Evolutionary conservation across 2,113 vertebrate genomes (phyloP), one percentile per base, ranked within the genome.

Genomic region (Lagopus muta): DNA sequence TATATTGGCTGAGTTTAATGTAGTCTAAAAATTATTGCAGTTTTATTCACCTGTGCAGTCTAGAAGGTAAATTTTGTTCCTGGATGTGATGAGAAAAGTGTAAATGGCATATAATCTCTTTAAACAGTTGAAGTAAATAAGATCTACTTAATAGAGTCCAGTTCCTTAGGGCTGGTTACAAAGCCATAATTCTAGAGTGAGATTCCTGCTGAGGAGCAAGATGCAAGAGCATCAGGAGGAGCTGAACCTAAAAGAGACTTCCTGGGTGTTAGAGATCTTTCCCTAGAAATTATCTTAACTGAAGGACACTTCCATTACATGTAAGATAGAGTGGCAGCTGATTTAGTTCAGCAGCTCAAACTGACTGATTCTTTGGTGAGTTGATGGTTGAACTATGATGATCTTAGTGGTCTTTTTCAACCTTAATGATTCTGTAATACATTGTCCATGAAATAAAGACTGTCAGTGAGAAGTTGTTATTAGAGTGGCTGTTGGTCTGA

Each of bases 391-490:
- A 15, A 54, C 27, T 54, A 30, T 54, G 52, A 54, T 54, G 15
- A 54, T 30, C 27, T 54, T 54, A 28, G 52, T 30, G 15, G 27
- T 54, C 27, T 16, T 54, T 54, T 30, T 54, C 27, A 28, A 54
- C 8, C 52, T 30, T 54, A 54, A 54, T 17, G 15, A 54, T 28
- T 54, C 8, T 10, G 17, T 54, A 17, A 30, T 30, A 65, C 42
- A 36, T 17, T 69, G 24, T 54, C 32, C 52, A 8, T 52, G 69
- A 91, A 82, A 47, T 82, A 13, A 75, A 72, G 43, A 34, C 19
- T 32, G 17, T 27, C 64, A 72, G 7, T 75, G 57, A 91, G 85
- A 87, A 81, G 13, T 78, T 86, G 32, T 64, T 45, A 55, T 95
- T 77, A 81, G 14, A 81, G 43, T 47, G 15, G 11, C 16, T 57